These are phyloP conservation scores for Saccopteryx leptura DNA, from an alignment of 2,113 vertebrate genomes.

Conservation along the genomic window DNA sequence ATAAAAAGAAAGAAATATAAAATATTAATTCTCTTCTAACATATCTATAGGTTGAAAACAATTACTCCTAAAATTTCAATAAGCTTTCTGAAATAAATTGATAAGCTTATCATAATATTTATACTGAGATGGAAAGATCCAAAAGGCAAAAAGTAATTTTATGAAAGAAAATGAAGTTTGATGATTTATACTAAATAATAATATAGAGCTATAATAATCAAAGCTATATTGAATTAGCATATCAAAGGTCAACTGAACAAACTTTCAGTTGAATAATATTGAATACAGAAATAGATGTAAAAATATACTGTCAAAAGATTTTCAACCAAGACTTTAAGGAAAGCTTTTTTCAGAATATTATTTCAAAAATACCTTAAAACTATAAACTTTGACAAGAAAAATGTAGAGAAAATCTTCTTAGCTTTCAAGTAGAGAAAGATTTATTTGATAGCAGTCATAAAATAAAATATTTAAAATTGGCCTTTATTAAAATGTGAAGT, in stretches of 20 bases:
- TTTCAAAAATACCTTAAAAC: not conserved
- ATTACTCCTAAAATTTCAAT: not conserved
- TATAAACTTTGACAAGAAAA: slow-evolving; percentile 16
- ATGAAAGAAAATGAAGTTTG: not conserved
- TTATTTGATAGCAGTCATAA: not conserved
- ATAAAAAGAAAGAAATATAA: not conserved
- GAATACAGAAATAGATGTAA: not conserved
- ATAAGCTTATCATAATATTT: not conserved
- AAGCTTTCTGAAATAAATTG: not conserved
- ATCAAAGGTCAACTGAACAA: not conserved
- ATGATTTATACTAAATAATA: not conserved
- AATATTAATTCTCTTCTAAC: slow-evolving; percentile 8
- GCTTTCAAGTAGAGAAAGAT: not conserved
- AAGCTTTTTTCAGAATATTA: not conserved
- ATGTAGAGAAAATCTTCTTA: slow-evolving; percentile 21
- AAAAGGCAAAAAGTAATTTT: slow-evolving; percentile 1
- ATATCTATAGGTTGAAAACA: not conserved
- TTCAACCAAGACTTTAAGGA: not conserved
- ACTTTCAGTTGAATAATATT: not conserved
- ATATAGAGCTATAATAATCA: not conserved
- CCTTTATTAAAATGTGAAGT: slow-evolving; percentile 27
- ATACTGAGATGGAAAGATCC: not conserved
- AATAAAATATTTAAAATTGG: not conserved
- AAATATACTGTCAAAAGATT: slow-evolving; percentile 5
- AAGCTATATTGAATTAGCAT: not conserved